These are phyloP conservation scores for Valencia hispanica DNA, from an alignment of 2,797 vertebrate species.

Conservation along the genomic window DNA sequence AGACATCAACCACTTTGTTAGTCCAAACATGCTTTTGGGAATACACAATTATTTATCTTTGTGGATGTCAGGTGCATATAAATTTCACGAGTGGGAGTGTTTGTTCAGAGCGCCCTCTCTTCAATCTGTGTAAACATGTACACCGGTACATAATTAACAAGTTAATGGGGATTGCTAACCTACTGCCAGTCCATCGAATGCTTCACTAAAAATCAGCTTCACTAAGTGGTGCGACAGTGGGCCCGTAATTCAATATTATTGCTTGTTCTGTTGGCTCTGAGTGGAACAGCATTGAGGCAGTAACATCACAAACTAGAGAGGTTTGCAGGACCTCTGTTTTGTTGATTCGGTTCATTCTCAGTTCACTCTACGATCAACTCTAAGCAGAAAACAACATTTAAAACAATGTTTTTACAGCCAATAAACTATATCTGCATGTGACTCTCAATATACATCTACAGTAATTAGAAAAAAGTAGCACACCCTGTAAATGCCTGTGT, in stretches of 20 bases:
- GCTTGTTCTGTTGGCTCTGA: not conserved
- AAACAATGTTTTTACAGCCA: not conserved
- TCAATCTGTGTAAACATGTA: slow-evolving; percentile 20
- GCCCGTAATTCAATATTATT: slow-evolving; percentile 6
- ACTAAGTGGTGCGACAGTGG: not conserved
- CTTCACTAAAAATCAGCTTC: not conserved
- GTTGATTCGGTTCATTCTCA: not conserved
- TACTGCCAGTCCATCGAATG: not conserved
- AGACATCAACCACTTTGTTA: slow-evolving; percentile 39
- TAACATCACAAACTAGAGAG: not conserved
- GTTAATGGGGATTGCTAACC: slow-evolving; percentile 6
- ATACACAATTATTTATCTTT: slow-evolving; percentile 30
- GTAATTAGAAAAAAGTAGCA: not conserved
- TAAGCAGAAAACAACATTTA: not conserved
- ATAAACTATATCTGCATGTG: not conserved
- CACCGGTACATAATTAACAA: slow-evolving; percentile 4
- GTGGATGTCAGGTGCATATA: slow-evolving; percentile 20
- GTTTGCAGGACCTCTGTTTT: not conserved
- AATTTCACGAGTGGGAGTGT: slow-evolving; percentile 26
- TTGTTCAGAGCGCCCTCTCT: slow-evolving; percentile 13
- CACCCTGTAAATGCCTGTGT: not conserved
- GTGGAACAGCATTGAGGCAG: not conserved
- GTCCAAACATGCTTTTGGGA: slow-evolving; percentile 43
- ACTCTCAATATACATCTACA: not conserved
- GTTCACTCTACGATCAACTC: not conserved